Conservation (phyloP, 2,888 invertebrate genomes). For the Luperina testacea region DNA sequence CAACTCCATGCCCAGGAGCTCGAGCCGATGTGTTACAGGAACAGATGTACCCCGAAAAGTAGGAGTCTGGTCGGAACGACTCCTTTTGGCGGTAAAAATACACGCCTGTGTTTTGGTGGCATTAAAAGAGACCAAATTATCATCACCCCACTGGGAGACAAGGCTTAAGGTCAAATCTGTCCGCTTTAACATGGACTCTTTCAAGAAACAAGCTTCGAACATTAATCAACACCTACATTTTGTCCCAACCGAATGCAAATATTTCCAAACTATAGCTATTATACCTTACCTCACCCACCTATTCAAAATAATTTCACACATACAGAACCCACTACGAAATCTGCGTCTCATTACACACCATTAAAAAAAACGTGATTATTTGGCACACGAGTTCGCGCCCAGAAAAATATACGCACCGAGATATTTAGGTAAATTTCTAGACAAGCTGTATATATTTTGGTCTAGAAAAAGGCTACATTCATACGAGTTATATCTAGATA, state of each 20-base stretch:
- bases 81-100: too few species aligned
- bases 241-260: neutral
- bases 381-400: slow-evolving; percentile 63
- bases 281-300: neutral
- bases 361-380: slow-evolving; percentile 58
- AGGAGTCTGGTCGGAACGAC: too few species aligned
- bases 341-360: neutral
- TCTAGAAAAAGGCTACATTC: slow-evolving; percentile 32
- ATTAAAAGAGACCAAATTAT: too few species aligned
- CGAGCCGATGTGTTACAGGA: too few species aligned
- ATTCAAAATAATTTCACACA: neutral
- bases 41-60: too few species aligned
- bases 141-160: too few species aligned
- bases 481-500: slow-evolving; percentile 24
- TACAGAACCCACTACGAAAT: slow-evolving; percentile 37
- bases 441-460: slow-evolving; percentile 53
- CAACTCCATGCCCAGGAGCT: too few species aligned
- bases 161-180: too few species aligned
- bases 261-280: neutral
- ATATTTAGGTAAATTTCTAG: slow-evolving; percentile 74
- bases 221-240: too few species aligned
- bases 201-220: too few species aligned
- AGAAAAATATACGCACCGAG: slow-evolving; percentile 63
- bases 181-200: too few species aligned
- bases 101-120: too few species aligned